These are phyloP conservation scores for Chrysemys picta DNA, from an alignment of 2,113 vertebrate species.

Conservation along the genomic window DNA sequence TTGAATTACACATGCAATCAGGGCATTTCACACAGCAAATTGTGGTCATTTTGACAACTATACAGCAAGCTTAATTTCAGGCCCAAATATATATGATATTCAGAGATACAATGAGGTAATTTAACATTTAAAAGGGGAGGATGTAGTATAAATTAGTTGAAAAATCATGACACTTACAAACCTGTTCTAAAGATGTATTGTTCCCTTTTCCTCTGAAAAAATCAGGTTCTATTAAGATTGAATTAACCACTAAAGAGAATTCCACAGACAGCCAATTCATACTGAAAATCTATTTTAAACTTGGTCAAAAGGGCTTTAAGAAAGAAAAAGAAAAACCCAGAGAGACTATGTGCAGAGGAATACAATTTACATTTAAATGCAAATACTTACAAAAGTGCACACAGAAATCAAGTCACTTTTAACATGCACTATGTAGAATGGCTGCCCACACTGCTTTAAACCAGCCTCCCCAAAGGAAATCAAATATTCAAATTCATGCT, in stretches of 20 bases:
- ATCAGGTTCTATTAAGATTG: constrained; percentile 81
- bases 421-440: not conserved
- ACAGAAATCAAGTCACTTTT: not conserved
- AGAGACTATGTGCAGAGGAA: constrained; percentile 19
- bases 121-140: constrained; percentile 79
- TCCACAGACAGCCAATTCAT: constrained; percentile 74
- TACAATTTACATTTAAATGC: constrained; percentile 47
- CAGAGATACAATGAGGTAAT: constrained; percentile 85
- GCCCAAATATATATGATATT: constrained; percentile 77
- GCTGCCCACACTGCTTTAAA: not conserved
- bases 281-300: constrained; percentile 75
- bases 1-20: constrained; percentile 84
- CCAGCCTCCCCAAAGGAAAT: not conserved
- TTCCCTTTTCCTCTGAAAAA: constrained; percentile 77
- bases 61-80: constrained; percentile 77
- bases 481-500: not conserved
- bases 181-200: constrained; percentile 81
- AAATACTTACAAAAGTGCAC: constrained; percentile 9
- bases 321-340: not conserved
- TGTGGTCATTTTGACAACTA: constrained; percentile 85
- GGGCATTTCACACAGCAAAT: constrained; percentile 84
- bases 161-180: constrained; percentile 83
- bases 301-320: constrained; percentile 59
- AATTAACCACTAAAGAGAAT: constrained; percentile 79
- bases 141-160: constrained; percentile 79